A percentile compares a stretch with the other conserved stretches of the same genome.
Evolutionary conservation across 2,797 vertebrate genomes (phyloP).

Genomic region (Gallinago nigripennis): DNA sequence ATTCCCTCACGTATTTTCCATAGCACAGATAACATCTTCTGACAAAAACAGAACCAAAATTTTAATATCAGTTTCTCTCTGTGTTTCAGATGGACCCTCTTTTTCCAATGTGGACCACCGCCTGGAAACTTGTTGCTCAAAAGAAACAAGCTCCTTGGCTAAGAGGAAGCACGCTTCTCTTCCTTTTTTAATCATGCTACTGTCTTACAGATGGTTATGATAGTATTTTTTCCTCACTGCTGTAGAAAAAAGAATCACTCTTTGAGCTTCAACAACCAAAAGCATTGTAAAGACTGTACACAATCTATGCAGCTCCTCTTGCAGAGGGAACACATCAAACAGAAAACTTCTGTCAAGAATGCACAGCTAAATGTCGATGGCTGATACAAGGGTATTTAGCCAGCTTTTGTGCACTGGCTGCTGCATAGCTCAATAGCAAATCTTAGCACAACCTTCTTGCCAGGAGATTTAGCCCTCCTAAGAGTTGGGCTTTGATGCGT

Average conservation of each 20-base stretch:
- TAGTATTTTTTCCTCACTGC: neutral
- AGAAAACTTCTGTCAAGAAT: neutral
- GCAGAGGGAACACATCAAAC: neutral
- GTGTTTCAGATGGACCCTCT: neutral
- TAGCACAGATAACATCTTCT: neutral
- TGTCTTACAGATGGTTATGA: neutral
- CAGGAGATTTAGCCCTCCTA: slow-evolving; percentile 42
- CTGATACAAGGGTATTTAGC: neutral
- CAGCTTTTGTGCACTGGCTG: neutral
- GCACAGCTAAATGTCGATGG: neutral
- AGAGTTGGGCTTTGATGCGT: slow-evolving; percentile 31
- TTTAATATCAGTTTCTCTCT: neutral
- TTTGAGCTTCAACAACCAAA: neutral
- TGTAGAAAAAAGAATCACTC: neutral
- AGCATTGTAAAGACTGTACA: neutral
- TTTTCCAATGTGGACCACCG: neutral
- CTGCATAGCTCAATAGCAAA: neutral
- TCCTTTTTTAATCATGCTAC: neutral
- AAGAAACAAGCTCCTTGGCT: neutral
- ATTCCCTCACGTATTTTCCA: neutral
- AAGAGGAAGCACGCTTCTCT: neutral
- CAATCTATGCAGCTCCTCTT: neutral
- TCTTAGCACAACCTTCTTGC: slow-evolving; percentile 29
- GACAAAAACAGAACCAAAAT: neutral
- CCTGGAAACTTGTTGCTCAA: neutral